Evolutionary conservation across 2,888 invertebrate genomes (phyloP), one percentile per base, ranked within the genome.

Genomic region (Nemoura dubitans): DNA sequence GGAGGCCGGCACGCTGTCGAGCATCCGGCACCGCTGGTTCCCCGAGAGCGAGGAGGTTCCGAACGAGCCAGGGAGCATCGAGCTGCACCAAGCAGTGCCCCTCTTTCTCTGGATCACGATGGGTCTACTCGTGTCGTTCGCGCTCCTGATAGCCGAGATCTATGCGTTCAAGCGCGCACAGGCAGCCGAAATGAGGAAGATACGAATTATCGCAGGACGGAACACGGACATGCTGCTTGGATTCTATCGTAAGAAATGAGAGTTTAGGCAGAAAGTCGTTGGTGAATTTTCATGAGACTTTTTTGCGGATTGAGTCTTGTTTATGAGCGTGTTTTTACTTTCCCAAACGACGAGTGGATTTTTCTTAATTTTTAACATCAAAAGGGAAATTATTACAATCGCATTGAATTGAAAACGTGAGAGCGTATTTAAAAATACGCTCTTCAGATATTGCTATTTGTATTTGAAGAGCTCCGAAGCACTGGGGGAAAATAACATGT

Each of bases 101-200:
- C 76, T 84, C 14, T 84, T 84, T 59, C 14, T 84, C 21, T 84
- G 84, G 84, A 84, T 84, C 5, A 28, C 76, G 5, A 3, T 59
- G 28, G 84, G 84, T 1, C 25, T 84, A 14, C 14, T 59, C 0
- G 76, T 76, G 7, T 25, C 84, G 10, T 6, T 84, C 26, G 16
- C 10, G 76, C 59, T 59, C 10, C 14, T 84, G 21, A 21, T 84
- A 3, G 27, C 59, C 0, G 84, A 84, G 76, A 25, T 59, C 1
- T 84, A 59, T 27, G 28, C 59, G 29, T 84, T 28, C 76, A 59
- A 76, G 29, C 27, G 27, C 0, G 43, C 3, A 28, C 59, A 76
- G 10, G 28, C 76, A 21, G 27, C 26, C 16, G 25, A 26, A 16
- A 29, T 21, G n/a, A 43, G 43, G 76, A 30, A 76, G 76, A 81